A percentile compares a stretch with the other conserved stretches of the same genome.
Conservation (phyloP, 2,888 invertebrate genomes). For the Cremastinae sp. region DNA sequence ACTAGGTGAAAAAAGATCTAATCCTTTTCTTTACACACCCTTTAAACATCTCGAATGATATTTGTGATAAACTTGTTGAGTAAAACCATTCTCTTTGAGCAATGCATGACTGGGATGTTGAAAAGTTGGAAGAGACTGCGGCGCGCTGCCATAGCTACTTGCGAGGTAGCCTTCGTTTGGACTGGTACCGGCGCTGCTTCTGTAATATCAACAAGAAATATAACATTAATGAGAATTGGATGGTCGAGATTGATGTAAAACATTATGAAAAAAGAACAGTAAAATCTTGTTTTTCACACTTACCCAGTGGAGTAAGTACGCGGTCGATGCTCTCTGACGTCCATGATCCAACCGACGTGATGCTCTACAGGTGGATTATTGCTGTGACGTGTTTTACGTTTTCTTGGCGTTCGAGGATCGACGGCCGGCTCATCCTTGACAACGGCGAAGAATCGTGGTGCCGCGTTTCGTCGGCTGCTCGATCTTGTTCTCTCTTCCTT, state of each 20-base stretch:
- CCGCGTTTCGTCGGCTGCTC: conserved; percentile 81
- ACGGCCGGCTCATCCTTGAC: conserved; percentile 87
- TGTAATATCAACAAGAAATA: conserved; percentile 71
- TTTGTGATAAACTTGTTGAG: conserved; percentile 98
- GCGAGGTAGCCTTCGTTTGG: conserved; percentile 85
- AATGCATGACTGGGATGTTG: conserved; percentile 98
- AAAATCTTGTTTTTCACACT: conserved; percentile 65
- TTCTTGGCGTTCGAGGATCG: conserved; percentile 87
- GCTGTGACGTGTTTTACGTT: conserved; percentile 95
- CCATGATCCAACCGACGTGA: conserved; percentile 99
- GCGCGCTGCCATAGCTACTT: conserved; percentile 90
- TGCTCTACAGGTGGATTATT: conserved; percentile 96
- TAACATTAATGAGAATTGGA: too few species aligned
- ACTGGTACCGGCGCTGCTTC: conserved; percentile 90
- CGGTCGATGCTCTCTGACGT: conserved; percentile 90
- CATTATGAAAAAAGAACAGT: too few species aligned
- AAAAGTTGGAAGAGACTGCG: conserved; percentile 93
- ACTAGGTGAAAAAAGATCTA: too few species aligned
- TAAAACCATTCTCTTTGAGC: conserved; percentile 97
- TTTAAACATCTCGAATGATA: conserved; percentile 96
- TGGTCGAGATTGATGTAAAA: too few species aligned
- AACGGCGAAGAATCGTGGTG: conserved; percentile 96
- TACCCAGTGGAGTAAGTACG: conserved; percentile 90
- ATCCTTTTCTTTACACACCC: too few species aligned
- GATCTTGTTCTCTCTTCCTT: conserved; percentile 69